Base-by-base conservation (phyloP, 2,113 vertebrate genomes). In the Esox niger region DNA sequence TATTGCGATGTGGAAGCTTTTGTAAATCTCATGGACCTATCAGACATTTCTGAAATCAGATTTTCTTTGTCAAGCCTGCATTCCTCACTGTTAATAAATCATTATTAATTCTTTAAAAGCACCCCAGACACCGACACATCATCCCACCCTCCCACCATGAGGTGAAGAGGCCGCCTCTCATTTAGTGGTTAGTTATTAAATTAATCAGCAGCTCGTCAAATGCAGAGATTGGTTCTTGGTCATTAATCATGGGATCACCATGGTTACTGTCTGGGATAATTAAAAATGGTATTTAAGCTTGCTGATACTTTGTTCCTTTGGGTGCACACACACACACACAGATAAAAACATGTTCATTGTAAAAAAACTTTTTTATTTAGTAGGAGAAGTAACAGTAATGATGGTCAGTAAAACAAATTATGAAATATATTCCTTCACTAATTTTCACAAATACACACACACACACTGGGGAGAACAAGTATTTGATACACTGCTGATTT, bases 151-250 rank as follows among this genome's bases (percentile, higher is more conserved):
- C 55, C 25, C 26, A 57, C 26, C 6, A 52, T 23, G 5, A 11
- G 26, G 52, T 64, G 25, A 9, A 29, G 49, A 31, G 47, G 32
- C 25, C 30, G 3, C 60, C 11, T 56, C 69, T 62, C 52, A 26
- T 76, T 72, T 68, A 58, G 66, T 76, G 74, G 61, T 70, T 76
- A 70, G 71, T 76, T 71, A 64, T 71, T 76, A 55, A 71, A 74
- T 69, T 21, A 63, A 38, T 69, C 35, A 64, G 73, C 6, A 30
- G 52, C 62, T 75, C 52, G 52, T 25, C 29, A 55, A 55, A n/a
- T 56, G 27, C 31, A 25, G 73, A 13, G 46, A 70, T 35, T 26
- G 20, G 33, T 52, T 47, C 60, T 13, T 15, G 5, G 38, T 54
- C 66, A 69, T 77, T 33, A 5, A 68, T 77, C 69, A 64, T 8